Evolutionary conservation across 2,113 vertebrate genomes (phyloP).

Genomic region (Alaudala cheleensis): DNA sequence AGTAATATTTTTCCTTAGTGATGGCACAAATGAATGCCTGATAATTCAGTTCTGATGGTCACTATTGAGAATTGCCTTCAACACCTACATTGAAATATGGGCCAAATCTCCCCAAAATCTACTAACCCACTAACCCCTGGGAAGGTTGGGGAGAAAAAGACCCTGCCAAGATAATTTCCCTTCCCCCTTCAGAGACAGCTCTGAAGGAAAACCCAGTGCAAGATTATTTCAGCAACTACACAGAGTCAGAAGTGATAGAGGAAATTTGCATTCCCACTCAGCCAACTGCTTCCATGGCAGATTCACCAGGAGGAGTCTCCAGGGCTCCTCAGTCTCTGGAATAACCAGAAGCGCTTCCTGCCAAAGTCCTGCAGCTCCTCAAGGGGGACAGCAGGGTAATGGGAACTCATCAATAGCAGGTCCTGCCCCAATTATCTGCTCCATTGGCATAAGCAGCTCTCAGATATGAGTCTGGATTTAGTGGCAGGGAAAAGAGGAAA

Average conservation of each 20-base stretch:
- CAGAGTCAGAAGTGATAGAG: background rate
- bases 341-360: background rate
- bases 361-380: background rate
- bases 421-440: slow-evolving; percentile 17
- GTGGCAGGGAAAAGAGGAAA: background rate
- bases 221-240: background rate
- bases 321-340: background rate
- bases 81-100: background rate
- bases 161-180: background rate
- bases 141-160: background rate
- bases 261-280: background rate
- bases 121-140: background rate
- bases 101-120: background rate
- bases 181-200: background rate
- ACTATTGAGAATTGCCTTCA: background rate
- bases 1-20: background rate
- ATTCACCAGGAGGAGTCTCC: background rate
- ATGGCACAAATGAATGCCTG: background rate
- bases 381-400: background rate
- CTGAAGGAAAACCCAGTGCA: background rate
- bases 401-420: background rate
- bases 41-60: background rate
- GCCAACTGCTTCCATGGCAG: background rate
- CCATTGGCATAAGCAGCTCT: slow-evolving; percentile 2
- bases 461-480: slow-evolving; percentile 3